phyloP scores from a whole-genome alignment of 1,140 invertebrate genomes.

The Lerema accius region DNA sequence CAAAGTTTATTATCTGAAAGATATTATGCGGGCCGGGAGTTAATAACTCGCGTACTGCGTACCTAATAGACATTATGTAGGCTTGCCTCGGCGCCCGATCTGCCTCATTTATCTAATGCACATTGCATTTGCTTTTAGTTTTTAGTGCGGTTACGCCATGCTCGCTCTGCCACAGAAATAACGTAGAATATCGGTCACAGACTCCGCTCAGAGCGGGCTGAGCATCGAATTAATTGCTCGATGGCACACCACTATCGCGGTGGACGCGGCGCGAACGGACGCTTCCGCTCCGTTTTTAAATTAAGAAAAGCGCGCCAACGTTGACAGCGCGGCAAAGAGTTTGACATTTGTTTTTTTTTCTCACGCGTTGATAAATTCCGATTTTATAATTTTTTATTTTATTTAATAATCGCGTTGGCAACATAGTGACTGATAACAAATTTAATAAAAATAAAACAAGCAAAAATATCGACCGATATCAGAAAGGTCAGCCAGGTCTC shows the following conservation, averaged over 20 bases:
- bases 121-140: constrained; percentile 77
- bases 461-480: constrained; percentile 41
- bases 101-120: constrained; percentile 77
- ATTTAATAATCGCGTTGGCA: background rate
- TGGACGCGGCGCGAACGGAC: constrained; percentile 71
- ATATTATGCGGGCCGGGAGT: constrained; percentile 32
- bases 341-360: constrained; percentile 42
- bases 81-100: constrained; percentile 47
- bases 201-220: constrained; percentile 55
- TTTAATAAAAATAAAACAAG: constrained; percentile 19
- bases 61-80: constrained; percentile 32
- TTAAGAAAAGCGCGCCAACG: constrained; percentile 57
- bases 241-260: constrained; percentile 70
- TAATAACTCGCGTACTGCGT: constrained; percentile 35
- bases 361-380: background rate
- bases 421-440: constrained; percentile 9
- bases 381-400: constrained; percentile 6
- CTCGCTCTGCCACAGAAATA: constrained; percentile 73
- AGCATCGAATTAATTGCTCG: constrained; percentile 75
- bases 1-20: constrained; percentile 21
- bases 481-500: constrained; percentile 46
- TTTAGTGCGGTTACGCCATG: constrained; percentile 77
- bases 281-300: constrained; percentile 62
- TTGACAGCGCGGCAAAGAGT: constrained; percentile 40
- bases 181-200: constrained; percentile 80